These are phyloP conservation scores for Ctenodactylus gundi DNA, from an alignment of 2,113 vertebrate genomes.

Conservation along the genomic window DNA sequence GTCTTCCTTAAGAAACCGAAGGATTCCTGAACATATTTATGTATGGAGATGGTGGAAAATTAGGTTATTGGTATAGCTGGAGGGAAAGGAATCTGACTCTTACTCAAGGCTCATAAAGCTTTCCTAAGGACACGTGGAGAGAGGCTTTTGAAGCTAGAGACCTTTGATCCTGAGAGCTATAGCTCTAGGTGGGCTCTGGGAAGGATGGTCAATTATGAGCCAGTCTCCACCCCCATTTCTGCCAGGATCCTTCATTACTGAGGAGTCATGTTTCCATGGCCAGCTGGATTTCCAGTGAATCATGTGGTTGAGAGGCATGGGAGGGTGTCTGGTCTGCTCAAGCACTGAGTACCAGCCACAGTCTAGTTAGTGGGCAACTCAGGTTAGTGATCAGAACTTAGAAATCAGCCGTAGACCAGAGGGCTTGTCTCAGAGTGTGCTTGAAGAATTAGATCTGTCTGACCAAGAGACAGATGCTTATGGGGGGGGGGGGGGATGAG, in stretches of 20 bases:
- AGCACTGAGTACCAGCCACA: background rate
- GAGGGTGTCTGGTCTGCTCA: background rate
- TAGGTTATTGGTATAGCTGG: background rate
- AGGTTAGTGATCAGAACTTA: background rate
- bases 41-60: background rate
- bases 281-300: background rate
- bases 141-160: background rate
- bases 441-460: background rate
- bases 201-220: too few relatives aligned
- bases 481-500: too few relatives aligned
- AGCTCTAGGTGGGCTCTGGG: background rate
- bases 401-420: background rate
- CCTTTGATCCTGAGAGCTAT: background rate
- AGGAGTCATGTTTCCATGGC: background rate
- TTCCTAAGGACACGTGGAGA: background rate
- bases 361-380: background rate
- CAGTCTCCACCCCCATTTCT: too few relatives aligned
- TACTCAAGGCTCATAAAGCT: background rate
- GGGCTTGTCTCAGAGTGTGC: background rate
- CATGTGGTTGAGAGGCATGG: background rate
- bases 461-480: background rate
- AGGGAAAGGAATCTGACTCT: background rate
- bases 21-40: background rate
- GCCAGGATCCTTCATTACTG: background rate
- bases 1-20: slow-evolving; percentile 34